Percentiles rank a stretch among this genome's conserved stretches.
phyloP scores from a whole-genome alignment of 2,888 invertebrate species.

The Agrochola circellaris region DNA sequence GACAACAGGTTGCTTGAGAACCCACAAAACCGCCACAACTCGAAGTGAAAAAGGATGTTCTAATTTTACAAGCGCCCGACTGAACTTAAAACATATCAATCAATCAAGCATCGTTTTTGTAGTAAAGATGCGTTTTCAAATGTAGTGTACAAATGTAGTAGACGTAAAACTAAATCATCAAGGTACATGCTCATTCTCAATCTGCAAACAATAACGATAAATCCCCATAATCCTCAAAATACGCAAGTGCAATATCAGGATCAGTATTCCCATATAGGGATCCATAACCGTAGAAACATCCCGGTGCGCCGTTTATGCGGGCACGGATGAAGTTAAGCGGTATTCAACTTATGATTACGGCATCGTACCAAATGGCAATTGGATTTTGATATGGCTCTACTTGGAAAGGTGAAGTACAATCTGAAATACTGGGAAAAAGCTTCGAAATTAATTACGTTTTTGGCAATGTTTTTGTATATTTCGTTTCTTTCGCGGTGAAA shows the following conservation, averaged over 20 bases:
- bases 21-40: slow-evolving; percentile 14
- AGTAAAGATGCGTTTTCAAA: background rate
- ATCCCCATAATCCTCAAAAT: slow-evolving; percentile 39
- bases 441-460: slow-evolving; percentile 30
- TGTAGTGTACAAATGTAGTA: no score
- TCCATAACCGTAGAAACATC: slow-evolving; percentile 53
- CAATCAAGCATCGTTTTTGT: background rate
- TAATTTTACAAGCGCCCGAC: background rate
- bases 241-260: slow-evolving; percentile 43
- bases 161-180: slow-evolving; percentile 6
- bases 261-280: slow-evolving; percentile 41
- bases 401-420: slow-evolving; percentile 43
- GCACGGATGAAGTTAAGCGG: slow-evolving; percentile 56
- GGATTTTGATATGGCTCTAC: slow-evolving; percentile 56
- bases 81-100: background rate
- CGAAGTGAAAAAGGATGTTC: background rate
- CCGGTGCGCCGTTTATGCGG: slow-evolving; percentile 41
- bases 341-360: slow-evolving; percentile 58
- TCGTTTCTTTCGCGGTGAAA: background rate
- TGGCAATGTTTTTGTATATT: slow-evolving; percentile 26
- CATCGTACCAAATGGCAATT: slow-evolving; percentile 46
- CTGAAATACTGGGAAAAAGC: slow-evolving; percentile 40
- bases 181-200: background rate
- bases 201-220: slow-evolving; percentile 38
- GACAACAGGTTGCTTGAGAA: slow-evolving; percentile 49